Percentiles rank a stretch among this genome's conserved stretches.
Conservation (phyloP, 2,888 invertebrate genomes). For the Drosophila seclusa region DNA sequence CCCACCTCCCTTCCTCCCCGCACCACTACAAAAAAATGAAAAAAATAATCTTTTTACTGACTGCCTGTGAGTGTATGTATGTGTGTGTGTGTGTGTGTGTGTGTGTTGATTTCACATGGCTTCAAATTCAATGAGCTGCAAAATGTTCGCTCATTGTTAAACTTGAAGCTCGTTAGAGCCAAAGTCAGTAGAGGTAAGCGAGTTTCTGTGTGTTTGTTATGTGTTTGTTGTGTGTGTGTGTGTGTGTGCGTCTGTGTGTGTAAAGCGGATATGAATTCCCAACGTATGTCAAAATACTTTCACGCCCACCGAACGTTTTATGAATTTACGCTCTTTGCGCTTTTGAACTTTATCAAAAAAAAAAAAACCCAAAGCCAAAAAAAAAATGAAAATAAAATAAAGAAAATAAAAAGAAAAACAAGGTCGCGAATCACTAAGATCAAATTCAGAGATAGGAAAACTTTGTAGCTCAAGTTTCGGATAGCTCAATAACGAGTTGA, state of each 20-base stretch:
- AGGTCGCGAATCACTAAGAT: slow-evolving; percentile 11
- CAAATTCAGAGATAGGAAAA: slow-evolving; percentile 16
- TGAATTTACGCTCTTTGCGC: slow-evolving; percentile 76
- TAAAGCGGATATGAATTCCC: slow-evolving; percentile 57
- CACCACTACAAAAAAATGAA: background rate
- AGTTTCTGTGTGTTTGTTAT: slow-evolving; percentile 1
- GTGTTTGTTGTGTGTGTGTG: background rate
- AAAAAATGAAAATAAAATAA: slow-evolving; percentile 1
- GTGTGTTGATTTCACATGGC: slow-evolving; percentile 69
- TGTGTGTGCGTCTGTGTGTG: slow-evolving; percentile 14
- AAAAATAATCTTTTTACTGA: slow-evolving; percentile 42
- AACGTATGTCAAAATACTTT: slow-evolving; percentile 69
- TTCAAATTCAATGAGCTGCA: slow-evolving; percentile 79
- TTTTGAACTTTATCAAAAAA: slow-evolving; percentile 59
- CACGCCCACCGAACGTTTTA: slow-evolving; percentile 67
- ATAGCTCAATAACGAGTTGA: slow-evolving; percentile 33
- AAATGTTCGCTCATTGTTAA: slow-evolving; percentile 78
- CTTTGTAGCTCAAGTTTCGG: slow-evolving; percentile 32
- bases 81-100: slow-evolving; percentile 21
- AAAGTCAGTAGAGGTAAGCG: slow-evolving; percentile 48
- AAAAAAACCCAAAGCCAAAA: slow-evolving; percentile 4
- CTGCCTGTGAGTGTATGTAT: slow-evolving; percentile 38
- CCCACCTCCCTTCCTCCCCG: background rate
- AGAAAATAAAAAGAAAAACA: slow-evolving; percentile 12
- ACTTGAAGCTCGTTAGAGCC: slow-evolving; percentile 74